These are phyloP conservation scores for Gymnothorax reevesii DNA, from an alignment of 2,797 vertebrate genomes.

Conservation along the genomic window DNA sequence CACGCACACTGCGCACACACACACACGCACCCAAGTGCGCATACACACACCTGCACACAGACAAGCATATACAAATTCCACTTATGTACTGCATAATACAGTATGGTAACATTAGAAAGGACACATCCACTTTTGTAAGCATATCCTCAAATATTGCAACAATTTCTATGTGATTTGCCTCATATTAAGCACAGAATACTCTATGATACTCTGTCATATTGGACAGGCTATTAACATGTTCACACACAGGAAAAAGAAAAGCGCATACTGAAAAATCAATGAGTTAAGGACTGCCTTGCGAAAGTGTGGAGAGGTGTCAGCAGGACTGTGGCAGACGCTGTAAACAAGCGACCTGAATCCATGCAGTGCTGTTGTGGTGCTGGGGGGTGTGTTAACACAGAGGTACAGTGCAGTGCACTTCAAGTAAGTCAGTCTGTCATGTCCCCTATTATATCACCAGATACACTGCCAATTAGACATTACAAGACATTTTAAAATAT, in stretches of 20 bases:
- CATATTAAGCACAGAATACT: neutral
- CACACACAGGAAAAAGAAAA: no score
- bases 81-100: neutral
- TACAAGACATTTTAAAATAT: no score
- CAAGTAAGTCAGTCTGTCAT: no score
- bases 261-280: no score
- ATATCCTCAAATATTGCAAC: neutral
- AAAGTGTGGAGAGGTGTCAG: neutral
- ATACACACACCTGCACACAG: neutral
- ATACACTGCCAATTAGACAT: no score
- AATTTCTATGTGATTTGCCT: no score
- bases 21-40: neutral
- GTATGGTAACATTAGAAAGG: neutral
- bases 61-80: neutral
- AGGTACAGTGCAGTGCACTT: neutral
- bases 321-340: no score
- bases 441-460: no score
- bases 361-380: neutral
- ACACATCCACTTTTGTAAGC: neutral
- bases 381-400: neutral
- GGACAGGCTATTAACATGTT: neutral
- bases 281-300: neutral
- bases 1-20: neutral
- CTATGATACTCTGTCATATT: neutral
- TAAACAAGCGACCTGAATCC: neutral